These are phyloP conservation scores for Ryuthela nishihirai DNA, from an alignment of 2,888 invertebrate genomes.

Conservation along the genomic window DNA sequence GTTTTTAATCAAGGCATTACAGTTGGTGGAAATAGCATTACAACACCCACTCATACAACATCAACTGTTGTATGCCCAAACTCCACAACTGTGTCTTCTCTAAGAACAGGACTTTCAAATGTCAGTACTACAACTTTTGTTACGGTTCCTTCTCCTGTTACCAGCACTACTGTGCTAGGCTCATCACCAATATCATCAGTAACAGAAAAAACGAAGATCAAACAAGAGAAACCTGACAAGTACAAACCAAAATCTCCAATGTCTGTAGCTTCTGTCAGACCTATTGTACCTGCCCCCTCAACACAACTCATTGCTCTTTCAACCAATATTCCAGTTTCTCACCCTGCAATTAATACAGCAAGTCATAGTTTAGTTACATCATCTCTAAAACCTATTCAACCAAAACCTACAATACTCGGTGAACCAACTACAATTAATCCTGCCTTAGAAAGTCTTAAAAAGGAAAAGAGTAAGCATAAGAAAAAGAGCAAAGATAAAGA, in stretches of 20 bases:
- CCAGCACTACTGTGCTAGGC: constrained; percentile 30
- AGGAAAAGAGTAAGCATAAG: constrained; percentile 49
- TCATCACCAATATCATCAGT: constrained; percentile 24
- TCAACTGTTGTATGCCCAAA: constrained; percentile 23
- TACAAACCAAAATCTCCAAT: constrained; percentile 41
- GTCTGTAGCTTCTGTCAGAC: constrained; percentile 42
- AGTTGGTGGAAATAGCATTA: constrained; percentile 8
- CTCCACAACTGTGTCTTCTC: constrained; percentile 24
- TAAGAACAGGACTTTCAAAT: constrained; percentile 25
- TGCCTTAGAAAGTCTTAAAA: constrained; percentile 47
- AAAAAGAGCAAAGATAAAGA: constrained; percentile 48
- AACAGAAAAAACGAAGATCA: constrained; percentile 43
- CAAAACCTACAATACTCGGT: constrained; percentile 51
- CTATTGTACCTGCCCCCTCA: constrained; percentile 48
- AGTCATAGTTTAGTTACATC: constrained; percentile 17
- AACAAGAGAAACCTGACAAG: constrained; percentile 44
- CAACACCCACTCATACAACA: constrained; percentile 19
- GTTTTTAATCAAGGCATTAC: constrained; percentile 28
- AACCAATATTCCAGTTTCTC: constrained; percentile 22
- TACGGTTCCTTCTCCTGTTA: constrained; percentile 32
- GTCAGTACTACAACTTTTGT: constrained; percentile 38
- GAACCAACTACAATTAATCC: constrained; percentile 48
- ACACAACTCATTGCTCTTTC: constrained; percentile 45
- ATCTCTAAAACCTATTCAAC: constrained; percentile 50
- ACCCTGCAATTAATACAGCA: constrained; percentile 16